These are phyloP conservation scores for Entelurus aequoreus DNA, from an alignment of 2,113 vertebrate genomes.

Conservation along the genomic window DNA sequence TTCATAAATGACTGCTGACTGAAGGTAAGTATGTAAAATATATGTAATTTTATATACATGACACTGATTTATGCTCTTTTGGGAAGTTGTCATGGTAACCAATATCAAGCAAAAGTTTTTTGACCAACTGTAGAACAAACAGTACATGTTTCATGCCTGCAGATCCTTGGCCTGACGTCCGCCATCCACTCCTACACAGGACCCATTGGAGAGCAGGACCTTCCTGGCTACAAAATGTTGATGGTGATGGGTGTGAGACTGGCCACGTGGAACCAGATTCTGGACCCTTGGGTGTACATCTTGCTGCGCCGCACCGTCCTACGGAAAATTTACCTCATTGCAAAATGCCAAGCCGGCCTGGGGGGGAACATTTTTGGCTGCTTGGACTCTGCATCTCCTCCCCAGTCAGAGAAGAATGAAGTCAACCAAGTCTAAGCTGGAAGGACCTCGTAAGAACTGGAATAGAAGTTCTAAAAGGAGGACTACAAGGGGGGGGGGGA, in stretches of 20 bases:
- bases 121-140: not conserved
- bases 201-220: slow-evolving; percentile 34
- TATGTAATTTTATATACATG: too few relatives aligned
- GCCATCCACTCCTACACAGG: slow-evolving; percentile 55
- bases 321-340: slow-evolving; percentile 75
- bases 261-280: slow-evolving; percentile 87
- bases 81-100: too few relatives aligned
- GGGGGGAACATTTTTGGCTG: slow-evolving; percentile 60
- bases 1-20: too few relatives aligned
- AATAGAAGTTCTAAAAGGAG: not conserved
- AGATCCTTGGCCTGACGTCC: slow-evolving; percentile 67
- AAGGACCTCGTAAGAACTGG: not conserved
- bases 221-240: slow-evolving; percentile 58
- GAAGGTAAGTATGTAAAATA: too few relatives aligned
- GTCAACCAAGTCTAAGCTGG: slow-evolving; percentile 64
- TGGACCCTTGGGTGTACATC: slow-evolving; percentile 91
- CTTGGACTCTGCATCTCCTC: slow-evolving; percentile 78
- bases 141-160: slow-evolving; percentile 20
- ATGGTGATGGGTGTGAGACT: slow-evolving; percentile 79
- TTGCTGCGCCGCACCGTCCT: slow-evolving; percentile 82
- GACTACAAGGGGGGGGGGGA: not conserved
- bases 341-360: slow-evolving; percentile 59
- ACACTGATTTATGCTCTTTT: too few relatives aligned
- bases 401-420: slow-evolving; percentile 73
- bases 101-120: too few relatives aligned